Evolutionary conservation across 2,113 vertebrate genomes (phyloP).

Genomic region (Pluvianellus socialis): DNA sequence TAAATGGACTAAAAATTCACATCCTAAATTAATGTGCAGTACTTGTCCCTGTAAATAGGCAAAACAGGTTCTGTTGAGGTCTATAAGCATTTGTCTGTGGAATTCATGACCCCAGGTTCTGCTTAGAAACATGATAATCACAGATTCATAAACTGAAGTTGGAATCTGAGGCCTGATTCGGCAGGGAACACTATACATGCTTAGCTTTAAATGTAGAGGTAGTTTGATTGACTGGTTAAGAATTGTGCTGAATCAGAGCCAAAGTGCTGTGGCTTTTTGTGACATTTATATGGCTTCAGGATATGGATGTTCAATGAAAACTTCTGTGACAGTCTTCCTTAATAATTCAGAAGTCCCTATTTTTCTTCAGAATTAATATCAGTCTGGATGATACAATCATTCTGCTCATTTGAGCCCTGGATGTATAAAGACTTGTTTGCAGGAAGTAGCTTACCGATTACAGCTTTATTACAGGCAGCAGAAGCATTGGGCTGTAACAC

Average conservation of each 20-base stretch:
- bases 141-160: neutral
- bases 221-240: constrained; percentile 10
- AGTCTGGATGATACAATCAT: neutral
- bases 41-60: neutral
- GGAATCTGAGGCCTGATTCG: neutral
- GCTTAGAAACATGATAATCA: neutral
- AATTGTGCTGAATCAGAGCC: constrained; percentile 6
- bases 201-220: neutral
- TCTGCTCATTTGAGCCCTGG: neutral
- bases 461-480: neutral
- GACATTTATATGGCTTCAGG: constrained; percentile 23
- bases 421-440: neutral
- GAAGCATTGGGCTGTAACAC: neutral
- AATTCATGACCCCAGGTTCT: neutral
- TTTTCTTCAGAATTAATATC: constrained; percentile 43
- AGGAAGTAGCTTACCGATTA: neutral
- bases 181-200: neutral
- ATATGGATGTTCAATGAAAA: constrained; percentile 25
- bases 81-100: neutral
- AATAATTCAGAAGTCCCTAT: constrained; percentile 31
- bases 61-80: neutral
- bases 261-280: neutral
- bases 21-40: neutral
- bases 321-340: neutral
- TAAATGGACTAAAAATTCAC: neutral